These are phyloP conservation scores for Orchestia grillus DNA, from an alignment of 1,140 invertebrate species.

Conservation along the genomic window DNA sequence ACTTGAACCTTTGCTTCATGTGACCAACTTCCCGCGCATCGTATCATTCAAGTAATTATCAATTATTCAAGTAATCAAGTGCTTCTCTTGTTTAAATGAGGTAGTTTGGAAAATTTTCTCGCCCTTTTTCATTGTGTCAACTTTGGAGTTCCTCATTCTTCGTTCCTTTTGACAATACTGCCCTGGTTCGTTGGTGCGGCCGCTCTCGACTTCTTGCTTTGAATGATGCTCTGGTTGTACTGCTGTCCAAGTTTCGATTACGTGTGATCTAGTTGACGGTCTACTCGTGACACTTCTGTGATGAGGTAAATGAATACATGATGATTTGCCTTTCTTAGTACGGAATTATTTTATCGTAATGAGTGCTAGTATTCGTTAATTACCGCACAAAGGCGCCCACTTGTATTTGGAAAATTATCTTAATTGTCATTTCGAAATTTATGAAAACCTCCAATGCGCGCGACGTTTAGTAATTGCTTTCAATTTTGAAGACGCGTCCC, in stretches of 20 bases:
- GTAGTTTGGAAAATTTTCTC: too few species aligned
- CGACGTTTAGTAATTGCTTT: neutral
- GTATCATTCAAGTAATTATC: neutral
- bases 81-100: too few species aligned
- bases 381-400: too few species aligned
- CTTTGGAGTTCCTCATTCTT: too few species aligned
- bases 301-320: neutral
- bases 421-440: neutral
- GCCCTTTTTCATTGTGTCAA: too few species aligned
- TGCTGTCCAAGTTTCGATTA: neutral
- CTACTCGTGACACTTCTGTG: neutral
- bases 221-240: neutral
- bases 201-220: neutral
- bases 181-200: neutral
- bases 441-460: neutral
- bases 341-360: neutral
- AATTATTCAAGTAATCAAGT: too few species aligned
- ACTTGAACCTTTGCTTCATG: neutral
- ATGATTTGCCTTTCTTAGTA: neutral
- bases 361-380: neutral
- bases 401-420: too few species aligned
- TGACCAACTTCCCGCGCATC: neutral
- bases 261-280: neutral
- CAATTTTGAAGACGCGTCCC: neutral
- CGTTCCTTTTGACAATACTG: neutral